Evolutionary conservation across 64 coral and sea anemone genomes (phyloP), one percentile per base, ranked within the genome.

Genomic region (Actinia tenebrosa): DNA sequence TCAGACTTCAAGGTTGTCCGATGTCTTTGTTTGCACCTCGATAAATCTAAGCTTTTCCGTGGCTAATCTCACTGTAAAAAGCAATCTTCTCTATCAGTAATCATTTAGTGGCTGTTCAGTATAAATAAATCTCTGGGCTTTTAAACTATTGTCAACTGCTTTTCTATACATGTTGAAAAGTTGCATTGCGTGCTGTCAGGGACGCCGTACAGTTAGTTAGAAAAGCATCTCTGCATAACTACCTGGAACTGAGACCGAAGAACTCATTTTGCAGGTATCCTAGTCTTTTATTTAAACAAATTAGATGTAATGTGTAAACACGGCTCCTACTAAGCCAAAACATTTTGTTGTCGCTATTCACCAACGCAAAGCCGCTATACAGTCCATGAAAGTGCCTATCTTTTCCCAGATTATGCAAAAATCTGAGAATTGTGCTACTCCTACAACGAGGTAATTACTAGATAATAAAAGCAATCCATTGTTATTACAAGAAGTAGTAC

Each of bases 11-110:
- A 75, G 69, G 69, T 75, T 75, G 69, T 42, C 69, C 26, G 69
- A 75, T 42, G 2, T 42, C 69, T 25, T 75, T 75, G 27, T 75
- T 75, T 75, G 69, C 27, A 75, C 69, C 69, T 30, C 42, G 10
- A 43, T 75, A 27, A 75, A 75, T 75, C 69, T 30, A 75, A 75
- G 69, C 26, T 42, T 75, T 75, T 75, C 69, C 69, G 69, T 43
- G 26, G 69, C 25, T 43, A 75, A 75, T 75, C 13, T 26, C 25
- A 30, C 42, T 75, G 23, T 15, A 42, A 42, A 75, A n/a, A 16
- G 69, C 8, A 75, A 75, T 75, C 69, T 43, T 43, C 25, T 25
- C 11, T 75, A 75, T 69, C 47, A 50, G 47, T 18, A 9, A 8
- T 69, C 9, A 69, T 69, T 23, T 20, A 69, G 20, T n/a, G 64